These are phyloP conservation scores for Cosmia trapezina DNA, from an alignment of 2,888 invertebrate species.

Conservation along the genomic window DNA sequence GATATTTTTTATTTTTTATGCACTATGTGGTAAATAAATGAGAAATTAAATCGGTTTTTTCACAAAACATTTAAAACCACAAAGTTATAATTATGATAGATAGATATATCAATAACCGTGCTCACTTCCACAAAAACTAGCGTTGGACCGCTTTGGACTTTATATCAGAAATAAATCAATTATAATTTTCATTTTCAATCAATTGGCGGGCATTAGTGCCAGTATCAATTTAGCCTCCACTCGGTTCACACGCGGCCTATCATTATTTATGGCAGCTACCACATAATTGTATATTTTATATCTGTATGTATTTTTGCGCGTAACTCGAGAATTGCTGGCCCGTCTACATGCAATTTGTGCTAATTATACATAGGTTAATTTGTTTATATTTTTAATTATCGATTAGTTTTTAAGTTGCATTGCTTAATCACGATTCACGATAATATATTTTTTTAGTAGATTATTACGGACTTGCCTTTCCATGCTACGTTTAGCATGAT, in stretches of 20 bases:
- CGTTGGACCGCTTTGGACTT: slow-evolving; percentile 16
- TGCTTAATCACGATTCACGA: slow-evolving; percentile 24
- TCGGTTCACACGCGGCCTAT: slow-evolving; percentile 43
- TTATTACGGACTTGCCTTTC: neutral
- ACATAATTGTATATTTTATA: slow-evolving; percentile 47
- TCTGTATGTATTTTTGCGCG: slow-evolving; percentile 28
- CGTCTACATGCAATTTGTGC: neutral
- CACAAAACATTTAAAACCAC: neutral
- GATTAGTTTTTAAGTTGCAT: slow-evolving; percentile 14
- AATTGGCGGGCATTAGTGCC: slow-evolving; percentile 60
- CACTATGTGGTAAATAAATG: neutral
- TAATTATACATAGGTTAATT: slow-evolving; percentile 10
- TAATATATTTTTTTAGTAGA: neutral
- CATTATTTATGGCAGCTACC: slow-evolving; percentile 49
- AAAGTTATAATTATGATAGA: neutral
- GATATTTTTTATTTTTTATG: too few relatives aligned
- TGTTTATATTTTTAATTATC: slow-evolving; percentile 14
- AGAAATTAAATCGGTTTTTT: neutral
- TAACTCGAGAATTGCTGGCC: slow-evolving; percentile 15
- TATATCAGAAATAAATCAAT: slow-evolving; percentile 59
- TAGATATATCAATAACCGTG: slow-evolving; percentile 40
- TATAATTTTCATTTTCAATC: slow-evolving; percentile 60
- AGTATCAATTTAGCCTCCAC: slow-evolving; percentile 59
- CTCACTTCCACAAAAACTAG: slow-evolving; percentile 46
- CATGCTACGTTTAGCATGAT: neutral